phyloP scores from a whole-genome alignment of 2,113 vertebrate species.

The Dendropsophus ebraccatus region DNA sequence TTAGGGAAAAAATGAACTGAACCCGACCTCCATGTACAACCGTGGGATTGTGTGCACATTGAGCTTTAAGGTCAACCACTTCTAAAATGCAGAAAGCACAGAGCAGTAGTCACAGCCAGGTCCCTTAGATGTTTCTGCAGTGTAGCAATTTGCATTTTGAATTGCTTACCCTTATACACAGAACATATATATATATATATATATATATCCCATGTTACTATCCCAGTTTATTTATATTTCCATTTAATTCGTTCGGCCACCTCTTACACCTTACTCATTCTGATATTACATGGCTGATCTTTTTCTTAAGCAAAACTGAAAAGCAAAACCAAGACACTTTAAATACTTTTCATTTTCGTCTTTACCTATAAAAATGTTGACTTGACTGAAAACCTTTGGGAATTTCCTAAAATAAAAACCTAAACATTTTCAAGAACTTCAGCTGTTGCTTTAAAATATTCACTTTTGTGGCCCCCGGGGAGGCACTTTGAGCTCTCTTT shows the following conservation, averaged over 20 bases:
- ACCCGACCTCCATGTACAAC: too few species aligned
- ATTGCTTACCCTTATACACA: background rate
- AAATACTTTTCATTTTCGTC: background rate
- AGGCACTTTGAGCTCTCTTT: background rate
- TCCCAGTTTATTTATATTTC: background rate
- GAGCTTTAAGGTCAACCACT: too few species aligned
- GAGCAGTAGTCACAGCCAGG: too few species aligned
- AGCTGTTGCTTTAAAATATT: background rate
- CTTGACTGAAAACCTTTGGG: background rate
- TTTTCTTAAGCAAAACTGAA: background rate
- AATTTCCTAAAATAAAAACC: background rate
- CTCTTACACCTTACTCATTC: background rate
- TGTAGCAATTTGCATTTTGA: background rate
- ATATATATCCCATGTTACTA: background rate
- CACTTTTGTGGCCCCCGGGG: background rate
- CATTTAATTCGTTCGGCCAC: background rate
- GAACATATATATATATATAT: too few species aligned
- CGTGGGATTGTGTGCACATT: too few species aligned
- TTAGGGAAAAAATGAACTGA: too few species aligned
- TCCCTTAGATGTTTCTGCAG: background rate
- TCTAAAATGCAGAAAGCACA: background rate
- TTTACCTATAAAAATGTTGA: background rate
- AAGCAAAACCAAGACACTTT: background rate
- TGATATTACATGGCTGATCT: background rate
- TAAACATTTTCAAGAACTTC: background rate